Evolutionary conservation across 2,888 invertebrate species (phyloP).

Genomic region (Mesochorus sp.): DNA sequence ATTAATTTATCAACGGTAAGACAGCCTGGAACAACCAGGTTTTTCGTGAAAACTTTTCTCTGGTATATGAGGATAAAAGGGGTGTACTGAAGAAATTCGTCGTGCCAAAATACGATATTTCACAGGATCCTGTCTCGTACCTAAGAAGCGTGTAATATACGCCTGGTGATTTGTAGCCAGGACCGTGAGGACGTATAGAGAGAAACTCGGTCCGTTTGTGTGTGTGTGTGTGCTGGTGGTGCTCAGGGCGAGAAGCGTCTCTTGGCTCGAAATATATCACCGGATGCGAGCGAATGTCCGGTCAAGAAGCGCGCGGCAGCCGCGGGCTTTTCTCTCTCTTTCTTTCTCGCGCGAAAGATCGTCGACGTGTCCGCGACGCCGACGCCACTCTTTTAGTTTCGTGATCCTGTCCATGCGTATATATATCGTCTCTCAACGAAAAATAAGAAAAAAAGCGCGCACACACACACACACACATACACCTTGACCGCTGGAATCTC

Average conservation of each 20-base stretch:
- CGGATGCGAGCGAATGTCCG: slow-evolving; percentile 71
- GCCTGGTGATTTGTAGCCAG: slow-evolving; percentile 76
- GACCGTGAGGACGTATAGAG: slow-evolving; percentile 64
- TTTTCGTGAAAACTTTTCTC: slow-evolving; percentile 26
- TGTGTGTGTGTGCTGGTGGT: slow-evolving; percentile 15
- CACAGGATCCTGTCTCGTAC: slow-evolving; percentile 66
- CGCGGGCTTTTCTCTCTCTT: slow-evolving; percentile 52
- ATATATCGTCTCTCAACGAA: slow-evolving; percentile 12
- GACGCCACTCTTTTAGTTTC: slow-evolving; percentile 34
- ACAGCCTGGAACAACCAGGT: not conserved
- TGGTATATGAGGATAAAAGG: too few relatives aligned
- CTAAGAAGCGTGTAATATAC: slow-evolving; percentile 78
- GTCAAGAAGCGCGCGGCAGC: slow-evolving; percentile 52
- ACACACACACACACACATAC: too few relatives aligned
- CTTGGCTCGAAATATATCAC: slow-evolving; percentile 75
- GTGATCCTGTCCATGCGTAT: not conserved
- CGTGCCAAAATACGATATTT: slow-evolving; percentile 79
- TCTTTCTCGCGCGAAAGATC: slow-evolving; percentile 14
- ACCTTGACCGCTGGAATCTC: slow-evolving; percentile 57
- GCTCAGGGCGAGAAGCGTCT: slow-evolving; percentile 57
- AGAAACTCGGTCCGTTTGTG: slow-evolving; percentile 19
- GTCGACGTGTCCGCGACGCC: slow-evolving; percentile 31
- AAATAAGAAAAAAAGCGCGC: too few relatives aligned
- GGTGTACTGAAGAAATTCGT: slow-evolving; percentile 60
- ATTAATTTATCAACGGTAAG: too few relatives aligned